These are phyloP conservation scores for Abscondita cerata DNA, from an alignment of 2,888 invertebrate species.

Conservation along the genomic window DNA sequence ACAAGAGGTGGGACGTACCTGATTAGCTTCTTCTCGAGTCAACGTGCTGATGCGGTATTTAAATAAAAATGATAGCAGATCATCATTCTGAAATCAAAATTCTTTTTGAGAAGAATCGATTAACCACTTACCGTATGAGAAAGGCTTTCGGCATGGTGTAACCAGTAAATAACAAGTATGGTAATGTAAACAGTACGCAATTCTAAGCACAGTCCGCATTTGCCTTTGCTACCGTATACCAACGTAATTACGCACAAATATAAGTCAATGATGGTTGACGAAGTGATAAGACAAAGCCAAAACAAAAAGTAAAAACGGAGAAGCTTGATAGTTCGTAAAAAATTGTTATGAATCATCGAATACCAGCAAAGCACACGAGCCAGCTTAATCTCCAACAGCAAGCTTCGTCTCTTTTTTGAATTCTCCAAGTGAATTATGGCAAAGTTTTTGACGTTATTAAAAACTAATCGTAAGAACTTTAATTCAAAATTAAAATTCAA, in stretches of 20 bases:
- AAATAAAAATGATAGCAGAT: conserved; percentile 44
- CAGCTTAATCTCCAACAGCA: too few species aligned
- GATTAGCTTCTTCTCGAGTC: conserved; percentile 42
- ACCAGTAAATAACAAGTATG: background rate
- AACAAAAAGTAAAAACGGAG: background rate
- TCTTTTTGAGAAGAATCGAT: background rate
- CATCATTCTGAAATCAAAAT: conserved; percentile 43
- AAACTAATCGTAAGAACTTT: too few species aligned
- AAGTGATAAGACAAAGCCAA: conserved; percentile 1
- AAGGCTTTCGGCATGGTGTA: background rate
- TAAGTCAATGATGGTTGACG: background rate
- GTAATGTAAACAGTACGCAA: background rate
- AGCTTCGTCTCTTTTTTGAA: too few species aligned
- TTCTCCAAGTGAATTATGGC: too few species aligned
- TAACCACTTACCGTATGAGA: background rate
- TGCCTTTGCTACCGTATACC: background rate
- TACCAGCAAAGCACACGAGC: background rate
- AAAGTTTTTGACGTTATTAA: too few species aligned
- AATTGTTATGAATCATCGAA: background rate
- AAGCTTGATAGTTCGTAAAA: background rate
- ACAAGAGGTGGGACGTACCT: conserved; percentile 41
- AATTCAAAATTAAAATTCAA: too few species aligned
- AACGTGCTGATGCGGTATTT: conserved; percentile 47
- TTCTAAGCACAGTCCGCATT: background rate
- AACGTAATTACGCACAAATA: background rate